Evolutionary conservation across 2,797 vertebrate species (phyloP).

Genomic region (Myotis myotis): DNA sequence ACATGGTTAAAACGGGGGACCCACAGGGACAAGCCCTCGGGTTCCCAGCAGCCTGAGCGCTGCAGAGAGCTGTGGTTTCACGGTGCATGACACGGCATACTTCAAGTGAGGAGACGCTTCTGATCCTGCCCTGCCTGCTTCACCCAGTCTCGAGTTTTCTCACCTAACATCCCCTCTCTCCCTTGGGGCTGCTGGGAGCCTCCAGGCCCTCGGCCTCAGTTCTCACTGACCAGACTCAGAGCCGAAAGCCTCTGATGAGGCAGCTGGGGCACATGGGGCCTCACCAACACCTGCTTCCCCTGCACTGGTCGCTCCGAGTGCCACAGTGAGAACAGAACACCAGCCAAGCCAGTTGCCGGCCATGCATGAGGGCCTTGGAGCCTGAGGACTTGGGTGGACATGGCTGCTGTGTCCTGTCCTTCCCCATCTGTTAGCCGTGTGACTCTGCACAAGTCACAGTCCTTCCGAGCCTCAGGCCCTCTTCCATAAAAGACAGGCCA

Average conservation of each 20-base stretch:
- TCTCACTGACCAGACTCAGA: neutral
- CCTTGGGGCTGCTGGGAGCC: neutral
- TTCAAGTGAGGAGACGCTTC: conserved; percentile 3
- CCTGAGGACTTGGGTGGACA: neutral
- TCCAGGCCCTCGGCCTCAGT: neutral
- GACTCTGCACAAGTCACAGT: neutral
- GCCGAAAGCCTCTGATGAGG: neutral
- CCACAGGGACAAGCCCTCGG: neutral
- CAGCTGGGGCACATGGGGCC: rapidly evolving
- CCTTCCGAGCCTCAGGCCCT: neutral
- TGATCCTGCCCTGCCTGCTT: conserved; percentile 28
- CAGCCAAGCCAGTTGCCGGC: neutral
- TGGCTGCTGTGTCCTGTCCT: too few species aligned
- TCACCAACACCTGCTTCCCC: neutral
- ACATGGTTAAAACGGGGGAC: conserved; percentile 45
- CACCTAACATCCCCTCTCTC: neutral
- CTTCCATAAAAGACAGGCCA: neutral
- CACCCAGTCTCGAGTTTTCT: conserved; percentile 50
- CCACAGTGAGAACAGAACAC: neutral
- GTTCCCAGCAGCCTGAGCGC: conserved; percentile 60
- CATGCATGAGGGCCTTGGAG: rapidly evolving
- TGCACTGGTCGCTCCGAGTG: neutral
- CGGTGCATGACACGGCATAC: neutral
- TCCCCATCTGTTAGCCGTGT: neutral
- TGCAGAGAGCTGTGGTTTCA: conserved; percentile 69